phyloP scores from a whole-genome alignment of 2,113 vertebrate genomes.

The Austrofundulus limnaeus region DNA sequence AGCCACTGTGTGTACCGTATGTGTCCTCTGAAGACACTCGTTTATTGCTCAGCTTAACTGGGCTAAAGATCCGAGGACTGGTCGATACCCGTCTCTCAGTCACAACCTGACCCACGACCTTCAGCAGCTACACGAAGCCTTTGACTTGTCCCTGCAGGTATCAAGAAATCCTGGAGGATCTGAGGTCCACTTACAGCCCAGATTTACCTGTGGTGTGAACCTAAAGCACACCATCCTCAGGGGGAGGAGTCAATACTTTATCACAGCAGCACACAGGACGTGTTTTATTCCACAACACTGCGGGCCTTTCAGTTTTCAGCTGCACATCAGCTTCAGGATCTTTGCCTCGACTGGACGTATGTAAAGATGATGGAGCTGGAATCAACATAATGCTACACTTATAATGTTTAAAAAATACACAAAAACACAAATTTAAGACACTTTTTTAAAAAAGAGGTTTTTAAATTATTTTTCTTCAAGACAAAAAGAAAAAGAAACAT shows the following conservation, averaged over 20 bases:
- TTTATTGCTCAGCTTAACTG: slow-evolving; percentile 26
- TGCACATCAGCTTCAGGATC: slow-evolving; percentile 4
- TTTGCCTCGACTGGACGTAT: background rate
- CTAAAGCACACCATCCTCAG: slow-evolving; percentile 20
- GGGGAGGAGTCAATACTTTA: slow-evolving; percentile 51
- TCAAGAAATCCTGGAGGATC: slow-evolving; percentile 16
- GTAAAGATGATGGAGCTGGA: too few relatives aligned
- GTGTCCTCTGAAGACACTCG: slow-evolving; percentile 20
- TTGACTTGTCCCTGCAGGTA: slow-evolving; percentile 5
- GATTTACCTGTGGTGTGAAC: slow-evolving; percentile 16
- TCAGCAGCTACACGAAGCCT: too few relatives aligned
- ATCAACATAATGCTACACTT: too few relatives aligned
- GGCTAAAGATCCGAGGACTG: slow-evolving; percentile 31
- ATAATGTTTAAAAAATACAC: too few relatives aligned
- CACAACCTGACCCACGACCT: slow-evolving; percentile 24
- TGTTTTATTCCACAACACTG: too few relatives aligned
- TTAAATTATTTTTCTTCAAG: too few relatives aligned
- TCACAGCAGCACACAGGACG: slow-evolving; percentile 9
- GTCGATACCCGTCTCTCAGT: slow-evolving; percentile 48
- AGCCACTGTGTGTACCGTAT: too few relatives aligned
- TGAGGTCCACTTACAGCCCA: slow-evolving; percentile 16
- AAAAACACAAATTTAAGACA: too few relatives aligned
- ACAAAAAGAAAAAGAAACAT: too few relatives aligned
- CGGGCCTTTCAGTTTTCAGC: background rate
- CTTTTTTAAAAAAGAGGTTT: too few relatives aligned